Evolutionary conservation across 2,888 invertebrate genomes (phyloP).

Genomic region (Kryphioiulus occultus): DNA sequence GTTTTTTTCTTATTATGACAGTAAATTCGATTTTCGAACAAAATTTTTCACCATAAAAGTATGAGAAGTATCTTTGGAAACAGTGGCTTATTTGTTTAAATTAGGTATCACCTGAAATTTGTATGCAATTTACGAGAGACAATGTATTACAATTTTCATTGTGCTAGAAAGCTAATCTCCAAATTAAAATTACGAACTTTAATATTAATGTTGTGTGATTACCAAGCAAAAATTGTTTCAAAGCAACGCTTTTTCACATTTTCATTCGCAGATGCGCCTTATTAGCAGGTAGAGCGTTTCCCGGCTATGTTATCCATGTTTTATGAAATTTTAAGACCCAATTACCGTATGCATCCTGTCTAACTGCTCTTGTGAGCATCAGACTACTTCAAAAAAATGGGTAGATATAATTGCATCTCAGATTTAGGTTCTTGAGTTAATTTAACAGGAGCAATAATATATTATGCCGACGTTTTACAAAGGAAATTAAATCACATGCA

Average conservation of each 20-base stretch:
- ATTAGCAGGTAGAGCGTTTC: not conserved
- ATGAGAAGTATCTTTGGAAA: no score
- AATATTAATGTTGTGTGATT: no score
- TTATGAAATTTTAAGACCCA: not conserved
- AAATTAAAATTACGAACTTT: no score
- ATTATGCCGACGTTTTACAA: slow-evolving; percentile 28
- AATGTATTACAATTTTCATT: no score
- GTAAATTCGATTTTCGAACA: no score
- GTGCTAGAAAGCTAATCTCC: no score
- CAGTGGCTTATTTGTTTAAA: no score
- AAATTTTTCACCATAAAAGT: no score
- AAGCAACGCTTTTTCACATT: not conserved
- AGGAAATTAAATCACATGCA: not conserved
- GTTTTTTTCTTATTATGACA: no score
- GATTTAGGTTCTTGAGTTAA: not conserved
- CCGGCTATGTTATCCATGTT: not conserved
- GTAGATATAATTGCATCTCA: not conserved
- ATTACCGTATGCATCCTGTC: not conserved
- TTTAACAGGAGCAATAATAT: not conserved
- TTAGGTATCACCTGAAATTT: no score
- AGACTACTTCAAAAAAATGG: not conserved
- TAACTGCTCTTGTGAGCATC: not conserved
- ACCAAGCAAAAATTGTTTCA: no score
- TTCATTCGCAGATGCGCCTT: not conserved
- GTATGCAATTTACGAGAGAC: no score